A percentile compares a stretch with the other conserved stretches of the same genome.
These are phyloP conservation scores for Xenopus borealis DNA, from an alignment of 2,113 vertebrate species.

Conservation along the genomic window DNA sequence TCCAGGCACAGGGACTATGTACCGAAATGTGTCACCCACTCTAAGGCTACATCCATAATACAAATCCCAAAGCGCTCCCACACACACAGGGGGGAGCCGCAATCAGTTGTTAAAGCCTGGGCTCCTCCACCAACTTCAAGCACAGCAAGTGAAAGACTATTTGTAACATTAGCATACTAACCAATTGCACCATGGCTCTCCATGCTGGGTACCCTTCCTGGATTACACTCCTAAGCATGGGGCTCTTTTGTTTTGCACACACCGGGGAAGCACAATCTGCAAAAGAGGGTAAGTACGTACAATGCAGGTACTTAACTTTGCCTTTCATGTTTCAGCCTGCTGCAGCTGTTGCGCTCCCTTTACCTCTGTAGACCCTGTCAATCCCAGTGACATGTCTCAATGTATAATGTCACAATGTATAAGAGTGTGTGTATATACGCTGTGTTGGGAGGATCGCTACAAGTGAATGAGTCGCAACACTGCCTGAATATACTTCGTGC, in stretches of 20 bases:
- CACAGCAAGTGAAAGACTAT: background rate
- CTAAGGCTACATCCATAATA: background rate
- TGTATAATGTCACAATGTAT: too few species aligned
- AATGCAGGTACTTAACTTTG: too few species aligned
- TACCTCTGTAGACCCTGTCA: too few species aligned
- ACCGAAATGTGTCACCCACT: background rate
- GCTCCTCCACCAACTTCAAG: conserved; percentile 21
- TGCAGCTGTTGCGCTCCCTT: too few species aligned
- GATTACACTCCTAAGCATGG: conserved; percentile 83
- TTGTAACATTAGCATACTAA: conserved; percentile 39
- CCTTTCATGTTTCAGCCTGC: too few species aligned
- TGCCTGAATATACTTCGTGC: too few species aligned
- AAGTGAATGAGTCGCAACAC: too few species aligned
- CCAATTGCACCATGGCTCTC: conserved; percentile 79
- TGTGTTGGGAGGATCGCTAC: too few species aligned
- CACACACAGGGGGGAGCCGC: background rate
- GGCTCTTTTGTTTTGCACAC: conserved; percentile 74
- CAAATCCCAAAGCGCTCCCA: background rate
- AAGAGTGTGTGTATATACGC: too few species aligned
- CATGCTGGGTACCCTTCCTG: conserved; percentile 71
- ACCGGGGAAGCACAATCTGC: conserved; percentile 85
- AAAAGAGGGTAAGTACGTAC: conserved; percentile 87
- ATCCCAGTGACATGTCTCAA: too few species aligned
- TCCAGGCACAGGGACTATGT: background rate
- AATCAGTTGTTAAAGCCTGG: background rate